phyloP scores from a whole-genome alignment of 2,888 invertebrate species.

The Autographa pulchrina region DNA sequence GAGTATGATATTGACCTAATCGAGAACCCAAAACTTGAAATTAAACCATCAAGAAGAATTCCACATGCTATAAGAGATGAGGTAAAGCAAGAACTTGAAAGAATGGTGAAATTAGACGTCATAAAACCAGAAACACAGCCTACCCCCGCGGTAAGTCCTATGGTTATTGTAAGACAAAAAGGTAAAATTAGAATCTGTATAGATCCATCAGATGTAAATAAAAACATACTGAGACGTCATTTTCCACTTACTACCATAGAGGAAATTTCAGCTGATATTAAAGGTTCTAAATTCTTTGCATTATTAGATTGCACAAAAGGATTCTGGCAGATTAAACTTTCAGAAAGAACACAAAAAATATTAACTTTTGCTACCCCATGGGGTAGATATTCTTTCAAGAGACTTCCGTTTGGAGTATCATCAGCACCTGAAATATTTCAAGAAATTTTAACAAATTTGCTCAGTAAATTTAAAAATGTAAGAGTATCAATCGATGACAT shows the following conservation, averaged over 20 bases:
- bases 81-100: too few species aligned
- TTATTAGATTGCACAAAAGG: slow-evolving; percentile 41
- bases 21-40: too few species aligned
- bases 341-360: slow-evolving; percentile 17
- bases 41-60: too few species aligned
- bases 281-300: slow-evolving; percentile 41
- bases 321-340: slow-evolving; percentile 10
- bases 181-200: background rate
- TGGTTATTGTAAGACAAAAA: background rate
- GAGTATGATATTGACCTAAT: too few species aligned
- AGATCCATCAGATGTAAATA: slow-evolving; percentile 30
- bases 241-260: slow-evolving; percentile 45
- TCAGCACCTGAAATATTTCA: slow-evolving; percentile 31
- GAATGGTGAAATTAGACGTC: background rate
- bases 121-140: background rate
- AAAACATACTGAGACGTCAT: slow-evolving; percentile 32
- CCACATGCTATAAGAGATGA: too few species aligned
- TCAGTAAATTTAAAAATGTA: slow-evolving; percentile 23
- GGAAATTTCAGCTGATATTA: slow-evolving; percentile 45
- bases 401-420: slow-evolving; percentile 44
- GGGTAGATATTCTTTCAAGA: slow-evolving; percentile 41
- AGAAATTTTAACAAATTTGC: slow-evolving; percentile 36
- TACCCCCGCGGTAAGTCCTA: background rate
- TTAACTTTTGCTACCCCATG: slow-evolving; percentile 17
- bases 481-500: slow-evolving; percentile 14